Conservation (phyloP, 2,113 vertebrate species). For the Halichoeres trimaculatus region DNA sequence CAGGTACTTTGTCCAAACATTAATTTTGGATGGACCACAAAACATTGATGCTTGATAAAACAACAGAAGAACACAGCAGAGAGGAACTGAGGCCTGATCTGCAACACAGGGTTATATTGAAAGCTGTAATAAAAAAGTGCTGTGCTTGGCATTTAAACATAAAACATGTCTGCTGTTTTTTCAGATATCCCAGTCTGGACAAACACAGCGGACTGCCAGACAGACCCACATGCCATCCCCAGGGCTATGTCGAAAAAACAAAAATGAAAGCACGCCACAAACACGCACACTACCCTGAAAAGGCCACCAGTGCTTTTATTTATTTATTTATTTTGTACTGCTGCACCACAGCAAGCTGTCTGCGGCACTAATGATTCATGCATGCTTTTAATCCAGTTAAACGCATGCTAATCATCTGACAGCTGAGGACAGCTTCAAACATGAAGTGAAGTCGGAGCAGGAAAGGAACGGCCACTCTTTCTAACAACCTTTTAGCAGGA, state of each 20-base stretch:
- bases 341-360: conserved; percentile 10
- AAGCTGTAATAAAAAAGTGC: not conserved
- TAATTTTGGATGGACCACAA: not conserved
- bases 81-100: not conserved
- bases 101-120: not conserved
- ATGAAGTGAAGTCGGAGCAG: not conserved
- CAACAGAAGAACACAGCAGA: not conserved
- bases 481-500: not conserved
- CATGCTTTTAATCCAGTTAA: conserved; percentile 51
- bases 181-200: conserved; percentile 2
- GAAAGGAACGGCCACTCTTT: conserved; percentile 7
- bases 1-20: not conserved
- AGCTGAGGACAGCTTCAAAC: conserved; percentile 9
- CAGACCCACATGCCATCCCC: not conserved
- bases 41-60: not conserved
- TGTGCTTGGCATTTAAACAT: not conserved
- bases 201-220: not conserved
- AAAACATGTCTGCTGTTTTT: not conserved
- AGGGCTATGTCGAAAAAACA: not conserved
- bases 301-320: conserved; percentile 33
- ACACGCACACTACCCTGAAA: not conserved
- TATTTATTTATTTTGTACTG: conserved; percentile 54
- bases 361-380: conserved; percentile 47
- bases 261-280: conserved; percentile 3
- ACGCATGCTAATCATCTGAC: conserved; percentile 56